These are phyloP conservation scores for Hoplias malabaricus DNA, from an alignment of 2,113 vertebrate genomes.

Conservation along the genomic window DNA sequence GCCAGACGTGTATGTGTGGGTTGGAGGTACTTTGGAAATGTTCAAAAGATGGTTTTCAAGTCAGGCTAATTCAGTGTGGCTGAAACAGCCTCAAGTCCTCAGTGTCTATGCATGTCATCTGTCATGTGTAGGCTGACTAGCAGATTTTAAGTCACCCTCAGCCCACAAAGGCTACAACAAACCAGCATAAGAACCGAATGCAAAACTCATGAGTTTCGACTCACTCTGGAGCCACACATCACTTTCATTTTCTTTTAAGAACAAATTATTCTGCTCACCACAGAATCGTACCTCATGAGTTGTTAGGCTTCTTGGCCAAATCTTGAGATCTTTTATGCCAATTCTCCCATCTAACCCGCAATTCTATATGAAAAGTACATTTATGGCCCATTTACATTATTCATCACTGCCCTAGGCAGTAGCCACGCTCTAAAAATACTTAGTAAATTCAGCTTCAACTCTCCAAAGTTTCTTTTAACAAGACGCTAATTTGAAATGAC, in stretches of 20 bases:
- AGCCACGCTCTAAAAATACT: not conserved
- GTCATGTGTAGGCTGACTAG: not conserved
- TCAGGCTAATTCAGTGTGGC: conserved; percentile 5
- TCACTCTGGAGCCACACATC: not conserved
- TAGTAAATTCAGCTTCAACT: not conserved
- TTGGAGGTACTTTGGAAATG: conserved; percentile 2
- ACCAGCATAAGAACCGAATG: not conserved
- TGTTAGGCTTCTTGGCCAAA: no score
- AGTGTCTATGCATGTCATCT: not conserved
- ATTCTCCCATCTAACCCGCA: not conserved
- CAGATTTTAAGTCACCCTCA: not conserved
- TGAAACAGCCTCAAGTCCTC: not conserved
- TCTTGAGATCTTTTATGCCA: not conserved
- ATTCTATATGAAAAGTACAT: not conserved
- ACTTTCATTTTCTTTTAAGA: not conserved
- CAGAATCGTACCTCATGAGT: not conserved
- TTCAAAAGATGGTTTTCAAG: not conserved
- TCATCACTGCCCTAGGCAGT: not conserved
- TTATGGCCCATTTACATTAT: not conserved
- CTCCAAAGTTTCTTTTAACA: not conserved
- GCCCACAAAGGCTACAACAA: not conserved
- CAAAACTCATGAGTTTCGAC: not conserved
- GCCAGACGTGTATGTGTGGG: not conserved
- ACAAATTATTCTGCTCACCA: not conserved
- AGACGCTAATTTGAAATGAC: not conserved